phyloP scores from a whole-genome alignment of 2,113 vertebrate genomes.

The Nothobranchius kuhntae region DNA sequence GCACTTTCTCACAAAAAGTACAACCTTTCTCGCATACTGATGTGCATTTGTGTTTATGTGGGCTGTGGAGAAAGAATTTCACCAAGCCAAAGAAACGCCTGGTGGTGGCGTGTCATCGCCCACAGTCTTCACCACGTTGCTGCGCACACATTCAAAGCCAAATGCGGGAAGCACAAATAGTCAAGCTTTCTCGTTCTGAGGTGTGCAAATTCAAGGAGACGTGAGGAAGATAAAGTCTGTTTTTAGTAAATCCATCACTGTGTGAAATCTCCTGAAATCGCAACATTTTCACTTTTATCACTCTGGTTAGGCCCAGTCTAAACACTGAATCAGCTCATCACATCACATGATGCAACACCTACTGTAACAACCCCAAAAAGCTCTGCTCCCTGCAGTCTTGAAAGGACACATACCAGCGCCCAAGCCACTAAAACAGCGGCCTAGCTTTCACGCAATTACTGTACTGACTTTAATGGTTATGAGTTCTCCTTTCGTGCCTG shows the following conservation, averaged over 20 bases:
- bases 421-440: slow-evolving; percentile 64
- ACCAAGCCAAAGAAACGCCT: slow-evolving; percentile 61
- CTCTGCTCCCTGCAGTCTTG: slow-evolving; percentile 36
- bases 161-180: slow-evolving; percentile 40
- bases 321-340: slow-evolving; percentile 43
- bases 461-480: slow-evolving; percentile 68
- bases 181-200: slow-evolving; percentile 20
- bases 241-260: slow-evolving; percentile 54
- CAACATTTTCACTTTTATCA: slow-evolving; percentile 34
- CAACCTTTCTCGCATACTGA: slow-evolving; percentile 62
- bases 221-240: slow-evolving; percentile 20
- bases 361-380: slow-evolving; percentile 46
- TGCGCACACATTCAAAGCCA: slow-evolving; percentile 42
- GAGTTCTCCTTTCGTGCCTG: slow-evolving; percentile 56
- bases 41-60: slow-evolving; percentile 53
- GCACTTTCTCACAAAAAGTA: slow-evolving; percentile 35
- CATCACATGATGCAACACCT: slow-evolving; percentile 58
- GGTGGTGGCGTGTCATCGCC: slow-evolving; percentile 42
- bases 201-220: slow-evolving; percentile 5
- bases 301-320: slow-evolving; percentile 47
- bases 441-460: slow-evolving; percentile 68
- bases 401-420: slow-evolving; percentile 55
- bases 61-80: slow-evolving; percentile 52
- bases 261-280: slow-evolving; percentile 51
- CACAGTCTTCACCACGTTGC: slow-evolving; percentile 38